Base-by-base conservation (phyloP, 2,888 invertebrate genomes). In the Emesis russula region DNA sequence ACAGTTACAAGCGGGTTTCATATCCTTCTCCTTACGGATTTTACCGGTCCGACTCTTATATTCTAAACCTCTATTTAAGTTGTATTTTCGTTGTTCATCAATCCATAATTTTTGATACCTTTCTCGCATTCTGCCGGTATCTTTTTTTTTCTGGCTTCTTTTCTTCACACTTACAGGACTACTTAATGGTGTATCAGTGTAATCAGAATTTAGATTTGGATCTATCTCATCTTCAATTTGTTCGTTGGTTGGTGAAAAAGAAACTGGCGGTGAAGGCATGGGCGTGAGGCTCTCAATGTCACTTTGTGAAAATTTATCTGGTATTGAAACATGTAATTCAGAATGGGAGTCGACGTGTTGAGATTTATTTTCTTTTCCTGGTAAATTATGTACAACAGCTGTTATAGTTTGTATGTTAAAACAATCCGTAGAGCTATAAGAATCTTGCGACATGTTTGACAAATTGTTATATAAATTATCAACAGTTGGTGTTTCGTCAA, bases 11-110 rank as follows among this genome's bases (percentile, higher is more conserved):
- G 77, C 31, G 11, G 38, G 36, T 75, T 75, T 77, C 36, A 68
- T 7, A 41, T 11, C 38, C 38, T 44, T 79, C 48, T 79, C 41
- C 33, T 38, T 25, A 38, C 41, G 44, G 11, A 78, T 33, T 66
- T 25, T 78, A 31, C 75, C 53, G 33, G 25, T 38, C 41, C 68
- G 18, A 78, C 78, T 78, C 31, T 33, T 38, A 78, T 78, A 78
- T 78, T 78, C 66, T 38, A 78, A 78, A 63, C 78, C 68, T 78
- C 66, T 78, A 68, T 78, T 78, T 6, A 76, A 25, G n/a, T 76
- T 76, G 6, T 31, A 15, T 25, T 58, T 33, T 33, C 76, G 18
- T 25, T 76, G 18, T 25, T 76, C 33, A 58, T 33, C 58, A 53
- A 33, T 76, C 53, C 58, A 58, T 53, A 77, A n/a, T n/a, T 53